Evolutionary conservation across 2,113 vertebrate genomes (phyloP).

Genomic region (Syrmaticus mikado): DNA sequence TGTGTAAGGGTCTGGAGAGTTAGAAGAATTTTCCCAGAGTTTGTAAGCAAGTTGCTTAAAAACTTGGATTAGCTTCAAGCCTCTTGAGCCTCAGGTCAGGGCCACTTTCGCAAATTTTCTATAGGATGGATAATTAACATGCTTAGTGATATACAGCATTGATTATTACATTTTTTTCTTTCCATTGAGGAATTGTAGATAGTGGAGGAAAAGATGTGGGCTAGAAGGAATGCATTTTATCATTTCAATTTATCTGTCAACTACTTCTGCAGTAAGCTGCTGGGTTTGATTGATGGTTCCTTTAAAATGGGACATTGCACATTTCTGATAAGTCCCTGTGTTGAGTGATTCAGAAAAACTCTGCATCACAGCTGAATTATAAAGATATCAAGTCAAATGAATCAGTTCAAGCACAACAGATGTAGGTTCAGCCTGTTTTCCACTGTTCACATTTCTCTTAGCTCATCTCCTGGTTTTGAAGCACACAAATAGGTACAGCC

Average conservation of each 20-base stretch:
- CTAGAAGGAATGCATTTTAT: background rate
- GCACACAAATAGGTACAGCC: background rate
- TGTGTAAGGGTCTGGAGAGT: background rate
- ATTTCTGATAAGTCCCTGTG: background rate
- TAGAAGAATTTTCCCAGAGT: slow-evolving; percentile 14
- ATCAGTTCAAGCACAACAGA: background rate
- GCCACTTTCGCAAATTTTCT: slow-evolving; percentile 39
- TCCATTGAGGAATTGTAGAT: background rate
- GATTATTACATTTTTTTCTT: background rate
- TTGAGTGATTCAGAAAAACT: background rate
- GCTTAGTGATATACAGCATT: background rate
- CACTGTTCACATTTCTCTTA: background rate
- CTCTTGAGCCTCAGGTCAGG: slow-evolving; percentile 40
- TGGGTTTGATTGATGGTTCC: background rate
- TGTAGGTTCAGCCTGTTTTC: background rate
- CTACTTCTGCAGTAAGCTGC: background rate
- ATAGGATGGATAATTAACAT: slow-evolving; percentile 26
- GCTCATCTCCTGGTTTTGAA: background rate
- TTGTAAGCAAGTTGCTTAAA: slow-evolving; percentile 39
- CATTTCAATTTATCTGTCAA: background rate
- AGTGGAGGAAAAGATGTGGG: background rate
- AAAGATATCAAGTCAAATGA: background rate
- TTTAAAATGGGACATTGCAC: background rate
- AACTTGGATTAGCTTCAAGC: slow-evolving; percentile 9
- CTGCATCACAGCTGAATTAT: background rate